Conservation (phyloP, 2,113 vertebrate species). For the Hirundichthys speculiger region DNA sequence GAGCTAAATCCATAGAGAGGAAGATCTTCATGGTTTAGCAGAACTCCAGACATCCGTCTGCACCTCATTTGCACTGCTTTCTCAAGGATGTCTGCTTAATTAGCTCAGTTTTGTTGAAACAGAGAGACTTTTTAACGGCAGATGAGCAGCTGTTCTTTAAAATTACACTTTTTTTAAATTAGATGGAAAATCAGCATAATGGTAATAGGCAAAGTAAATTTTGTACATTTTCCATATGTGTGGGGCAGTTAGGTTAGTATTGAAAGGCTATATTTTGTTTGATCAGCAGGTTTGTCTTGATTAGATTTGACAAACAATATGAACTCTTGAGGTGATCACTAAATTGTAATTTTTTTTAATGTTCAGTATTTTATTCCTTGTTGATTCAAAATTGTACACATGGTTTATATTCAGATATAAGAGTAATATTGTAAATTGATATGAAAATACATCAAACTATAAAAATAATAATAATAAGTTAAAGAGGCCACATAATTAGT, state of each 20-base stretch:
- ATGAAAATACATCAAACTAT: neutral
- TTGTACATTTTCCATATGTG: too few species aligned
- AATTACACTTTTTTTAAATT: conserved; percentile 19
- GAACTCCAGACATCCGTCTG: conserved; percentile 1
- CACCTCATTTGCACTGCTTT: neutral
- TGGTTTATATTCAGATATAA: neutral
- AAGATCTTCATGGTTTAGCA: conserved; percentile 28
- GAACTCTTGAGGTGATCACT: neutral
- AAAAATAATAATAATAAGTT: neutral
- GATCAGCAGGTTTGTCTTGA: too few species aligned
- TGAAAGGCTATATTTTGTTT: too few species aligned
- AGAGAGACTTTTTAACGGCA: conserved; percentile 17
- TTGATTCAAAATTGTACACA: neutral
- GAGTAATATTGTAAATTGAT: neutral
- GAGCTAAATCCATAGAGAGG: conserved; percentile 23
- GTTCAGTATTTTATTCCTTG: neutral
- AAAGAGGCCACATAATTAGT: neutral
- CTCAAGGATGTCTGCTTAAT: conserved; percentile 53
- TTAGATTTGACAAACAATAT: too few species aligned
- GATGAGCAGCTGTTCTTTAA: conserved; percentile 38
- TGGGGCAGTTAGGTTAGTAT: too few species aligned
- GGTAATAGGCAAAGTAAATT: too few species aligned
- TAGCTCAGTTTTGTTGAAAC: conserved; percentile 19
- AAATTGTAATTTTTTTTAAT: neutral
- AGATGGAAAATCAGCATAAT: too few species aligned